These are phyloP conservation scores for Ophioderma brevispina DNA, from an alignment of 35 echinoderm and acorn worm species.

Conservation along the genomic window DNA sequence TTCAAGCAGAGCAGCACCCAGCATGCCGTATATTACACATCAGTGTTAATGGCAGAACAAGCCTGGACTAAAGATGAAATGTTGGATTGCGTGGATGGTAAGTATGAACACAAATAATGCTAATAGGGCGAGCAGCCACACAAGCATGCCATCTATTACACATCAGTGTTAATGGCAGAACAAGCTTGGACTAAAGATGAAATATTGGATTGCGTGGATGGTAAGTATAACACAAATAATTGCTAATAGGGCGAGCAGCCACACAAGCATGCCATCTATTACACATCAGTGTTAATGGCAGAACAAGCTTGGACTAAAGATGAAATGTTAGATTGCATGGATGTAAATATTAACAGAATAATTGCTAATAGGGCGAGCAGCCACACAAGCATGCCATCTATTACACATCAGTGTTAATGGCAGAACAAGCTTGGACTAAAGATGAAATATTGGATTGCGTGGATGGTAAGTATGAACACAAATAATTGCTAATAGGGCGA, in stretches of 20 bases:
- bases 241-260: constrained; percentile 94
- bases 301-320: constrained; percentile 96
- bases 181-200: constrained; percentile 96
- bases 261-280: constrained; percentile 92
- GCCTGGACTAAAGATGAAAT: constrained; percentile 97
- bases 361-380: too few relatives aligned
- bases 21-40: constrained; percentile 91
- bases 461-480: too few relatives aligned
- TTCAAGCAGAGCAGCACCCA: constrained; percentile 93
- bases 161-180: constrained; percentile 87
- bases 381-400: too few relatives aligned
- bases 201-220: constrained; percentile 85
- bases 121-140: constrained; percentile 95
- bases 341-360: too few relatives aligned
- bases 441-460: too few relatives aligned
- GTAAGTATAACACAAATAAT: too few relatives aligned
- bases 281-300: constrained; percentile 85
- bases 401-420: too few relatives aligned
- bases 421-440: too few relatives aligned
- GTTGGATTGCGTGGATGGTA: constrained; percentile 85
- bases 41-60: constrained; percentile 83
- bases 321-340: constrained; percentile 82
- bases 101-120: too few relatives aligned
- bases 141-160: constrained; percentile 89
- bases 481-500: too few relatives aligned